Evolutionary conservation across 2,113 vertebrate genomes (phyloP).

Genomic region (Petaurus breviceps): DNA sequence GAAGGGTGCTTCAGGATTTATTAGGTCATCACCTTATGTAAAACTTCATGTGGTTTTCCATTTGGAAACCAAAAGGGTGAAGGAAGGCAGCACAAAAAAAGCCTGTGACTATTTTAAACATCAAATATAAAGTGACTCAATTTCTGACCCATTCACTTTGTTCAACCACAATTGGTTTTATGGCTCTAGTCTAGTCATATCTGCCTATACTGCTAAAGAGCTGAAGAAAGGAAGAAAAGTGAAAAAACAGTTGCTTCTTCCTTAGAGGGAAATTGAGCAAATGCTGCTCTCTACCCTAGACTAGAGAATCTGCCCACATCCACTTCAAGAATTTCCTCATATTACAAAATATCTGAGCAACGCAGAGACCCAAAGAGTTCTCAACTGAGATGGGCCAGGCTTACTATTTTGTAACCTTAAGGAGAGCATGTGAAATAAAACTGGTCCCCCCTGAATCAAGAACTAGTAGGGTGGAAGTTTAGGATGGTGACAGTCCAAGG

Average conservation of each 20-base stretch:
- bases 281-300: neutral
- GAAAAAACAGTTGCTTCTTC: neutral
- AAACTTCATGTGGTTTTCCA: neutral
- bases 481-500: neutral
- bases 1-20: neutral
- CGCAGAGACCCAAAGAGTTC: neutral
- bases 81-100: neutral
- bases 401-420: neutral
- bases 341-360: neutral
- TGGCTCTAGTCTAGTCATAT: neutral
- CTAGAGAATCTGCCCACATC: neutral
- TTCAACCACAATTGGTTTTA: neutral
- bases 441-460: neutral
- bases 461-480: neutral
- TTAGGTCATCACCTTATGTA: neutral
- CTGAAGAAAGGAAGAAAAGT: neutral
- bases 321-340: neutral
- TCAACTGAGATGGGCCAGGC: neutral
- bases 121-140: neutral
- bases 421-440: neutral
- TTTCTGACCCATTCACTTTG: neutral
- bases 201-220: neutral
- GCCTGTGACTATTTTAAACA: neutral
- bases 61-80: neutral
- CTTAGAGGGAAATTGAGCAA: neutral